Base-by-base conservation (phyloP, 1,140 invertebrate species). In the Harpegnathos saltator region DNA sequence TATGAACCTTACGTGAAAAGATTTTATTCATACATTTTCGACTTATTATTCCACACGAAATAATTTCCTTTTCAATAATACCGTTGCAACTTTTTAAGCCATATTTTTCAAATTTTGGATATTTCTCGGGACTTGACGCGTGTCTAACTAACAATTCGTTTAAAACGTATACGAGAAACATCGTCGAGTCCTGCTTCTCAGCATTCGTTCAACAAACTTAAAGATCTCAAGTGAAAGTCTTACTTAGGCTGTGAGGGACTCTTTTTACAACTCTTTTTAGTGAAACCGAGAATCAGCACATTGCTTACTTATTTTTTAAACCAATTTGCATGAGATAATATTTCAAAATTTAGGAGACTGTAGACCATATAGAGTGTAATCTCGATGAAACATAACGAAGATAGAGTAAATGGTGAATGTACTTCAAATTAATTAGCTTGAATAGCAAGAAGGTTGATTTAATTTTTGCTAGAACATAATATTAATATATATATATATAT, bases 171-270 rank as follows among this genome's bases (percentile, higher is more conserved):
- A n/a, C 22, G 33, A 24, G n/a, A 69, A 58, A 58, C 52, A 26
- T 86, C 19, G 44, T 84, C 38, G 86, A 72, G 77, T 88, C 86
- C 77, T 88, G 22, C 71, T 80, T 88, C n/a, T n/a, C 86, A 88
- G 86, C 87, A 73, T 69, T 85, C 69, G 62, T 82, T 69, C 54
- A 87, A 88, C 68, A 85, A 69, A 88, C 83, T 88, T 85, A 80
- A 90, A 91, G 89, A 91, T 90, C 91, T 91, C 89, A 84, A 90
- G 71, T 85, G 69, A 91, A 91, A 90, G 88, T 89, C 86, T 91
- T 90, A 83, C 80, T 80, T 85, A 85, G 90, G 90, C 90, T 91
- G 89, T 91, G 91, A 92, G 84, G 87, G 87, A 91, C 89, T 89
- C 61, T 85, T 84, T 85, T 81, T 80, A 50, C 59, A 63, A 72